These are phyloP conservation scores for Tetragonisca angustula DNA, from an alignment of 2,888 invertebrate species.

Conservation along the genomic window DNA sequence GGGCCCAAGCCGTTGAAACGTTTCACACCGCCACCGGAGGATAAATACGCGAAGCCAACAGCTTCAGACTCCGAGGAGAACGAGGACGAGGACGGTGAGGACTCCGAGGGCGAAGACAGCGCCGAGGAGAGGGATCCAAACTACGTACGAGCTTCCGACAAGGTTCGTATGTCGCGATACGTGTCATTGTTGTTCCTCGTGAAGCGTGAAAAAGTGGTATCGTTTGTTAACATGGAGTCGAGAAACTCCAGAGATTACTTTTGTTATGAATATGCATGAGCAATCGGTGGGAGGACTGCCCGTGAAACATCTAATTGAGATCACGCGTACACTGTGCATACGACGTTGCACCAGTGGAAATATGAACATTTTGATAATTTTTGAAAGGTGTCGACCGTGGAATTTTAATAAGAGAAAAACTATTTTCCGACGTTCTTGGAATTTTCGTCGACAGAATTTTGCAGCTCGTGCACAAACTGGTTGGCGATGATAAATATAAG, in stretches of 20 bases:
- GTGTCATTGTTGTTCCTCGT: constrained; percentile 37
- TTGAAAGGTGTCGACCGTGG: too few relatives aligned
- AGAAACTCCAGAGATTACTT: constrained; percentile 21
- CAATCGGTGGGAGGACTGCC: neutral
- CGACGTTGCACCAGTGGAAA: neutral
- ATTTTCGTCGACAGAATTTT: too few relatives aligned
- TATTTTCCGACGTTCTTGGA: too few relatives aligned
- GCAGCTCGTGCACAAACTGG: too few relatives aligned
- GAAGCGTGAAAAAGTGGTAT: neutral
- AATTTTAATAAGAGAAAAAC: neutral
- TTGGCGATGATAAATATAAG: too few relatives aligned
- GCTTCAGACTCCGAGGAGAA: constrained; percentile 84
- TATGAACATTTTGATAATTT: neutral
- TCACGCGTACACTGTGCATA: neutral
- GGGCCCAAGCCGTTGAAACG: constrained; percentile 93
- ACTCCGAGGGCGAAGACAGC: constrained; percentile 84
- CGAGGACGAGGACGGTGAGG: constrained; percentile 86
- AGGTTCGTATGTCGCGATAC: constrained; percentile 72
- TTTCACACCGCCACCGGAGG: constrained; percentile 95
- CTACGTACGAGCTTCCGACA: constrained; percentile 85
- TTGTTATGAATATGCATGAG: constrained; percentile 21
- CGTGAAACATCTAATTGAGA: neutral
- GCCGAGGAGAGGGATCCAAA: constrained; percentile 79
- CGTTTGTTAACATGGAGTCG: constrained; percentile 28
- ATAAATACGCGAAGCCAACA: constrained; percentile 85